Percentiles rank a stretch among this genome's conserved stretches.
Conservation (phyloP, 1,140 invertebrate species). For the Mycetomoellerius zeteki region DNA sequence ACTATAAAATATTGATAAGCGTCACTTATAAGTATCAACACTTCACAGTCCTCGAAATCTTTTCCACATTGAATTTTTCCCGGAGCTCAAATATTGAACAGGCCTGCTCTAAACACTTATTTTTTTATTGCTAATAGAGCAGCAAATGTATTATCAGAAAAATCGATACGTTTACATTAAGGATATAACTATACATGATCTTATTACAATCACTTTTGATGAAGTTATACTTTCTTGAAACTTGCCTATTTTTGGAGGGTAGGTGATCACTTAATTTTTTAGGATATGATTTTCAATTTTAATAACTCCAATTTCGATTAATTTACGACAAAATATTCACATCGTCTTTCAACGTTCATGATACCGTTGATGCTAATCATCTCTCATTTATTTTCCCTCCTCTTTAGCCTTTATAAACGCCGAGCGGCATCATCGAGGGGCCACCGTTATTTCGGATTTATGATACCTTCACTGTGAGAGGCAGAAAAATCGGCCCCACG, state of each 20-base stretch:
- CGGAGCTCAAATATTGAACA: too few species aligned
- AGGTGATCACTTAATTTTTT: too few species aligned
- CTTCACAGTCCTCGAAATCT: too few species aligned
- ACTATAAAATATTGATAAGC: too few species aligned
- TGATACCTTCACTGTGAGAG: constrained; percentile 5
- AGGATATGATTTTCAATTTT: background rate
- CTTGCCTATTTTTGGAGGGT: too few species aligned
- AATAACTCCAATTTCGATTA: background rate
- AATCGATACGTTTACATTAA: background rate
- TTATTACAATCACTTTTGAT: too few species aligned
- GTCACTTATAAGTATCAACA: too few species aligned
- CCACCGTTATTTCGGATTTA: constrained; percentile 31
- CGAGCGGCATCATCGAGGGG: background rate
- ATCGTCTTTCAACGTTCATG: background rate
- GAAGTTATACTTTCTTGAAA: too few species aligned
- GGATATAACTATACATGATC: too few species aligned
- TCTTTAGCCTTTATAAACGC: background rate
- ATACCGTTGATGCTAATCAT: background rate
- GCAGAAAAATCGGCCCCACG: constrained; percentile 45
- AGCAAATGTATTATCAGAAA: background rate
- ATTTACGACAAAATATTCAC: background rate
- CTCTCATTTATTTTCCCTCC: constrained; percentile 1
- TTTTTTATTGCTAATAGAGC: background rate
- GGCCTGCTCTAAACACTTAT: background rate
- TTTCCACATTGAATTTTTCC: too few species aligned